Percentiles rank a stretch among this genome's conserved stretches.
Conservation (phyloP, 2,888 invertebrate genomes). For the Agonopterix subpropinquella region DNA sequence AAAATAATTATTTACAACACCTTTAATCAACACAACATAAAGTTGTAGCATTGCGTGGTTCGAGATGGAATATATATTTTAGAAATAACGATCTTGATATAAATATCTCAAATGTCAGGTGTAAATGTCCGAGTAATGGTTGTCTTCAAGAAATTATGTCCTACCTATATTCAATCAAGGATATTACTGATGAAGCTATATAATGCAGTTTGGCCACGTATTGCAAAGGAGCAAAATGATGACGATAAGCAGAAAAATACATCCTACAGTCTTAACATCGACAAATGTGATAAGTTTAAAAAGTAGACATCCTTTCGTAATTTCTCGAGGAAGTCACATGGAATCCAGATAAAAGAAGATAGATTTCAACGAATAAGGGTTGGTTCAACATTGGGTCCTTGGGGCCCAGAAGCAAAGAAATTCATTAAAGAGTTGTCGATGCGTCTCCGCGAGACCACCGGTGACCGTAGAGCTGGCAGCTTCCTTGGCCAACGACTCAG, state of each 20-base stretch:
- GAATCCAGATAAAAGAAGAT: background rate
- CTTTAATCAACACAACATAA: constrained; percentile 16
- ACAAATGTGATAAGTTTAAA: too few species aligned
- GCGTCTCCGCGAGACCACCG: too few species aligned
- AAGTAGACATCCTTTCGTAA: too few species aligned
- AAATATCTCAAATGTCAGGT: constrained; percentile 32
- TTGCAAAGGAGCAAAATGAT: too few species aligned
- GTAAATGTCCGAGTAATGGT: constrained; percentile 39
- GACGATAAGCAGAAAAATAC: too few species aligned
- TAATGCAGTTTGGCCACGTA: too few species aligned
- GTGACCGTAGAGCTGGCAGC: too few species aligned
- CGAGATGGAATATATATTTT: constrained; percentile 24
- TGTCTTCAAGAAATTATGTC: constrained; percentile 20
- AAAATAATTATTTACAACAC: constrained; percentile 7
- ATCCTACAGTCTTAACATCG: too few species aligned
- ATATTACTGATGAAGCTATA: constrained; percentile 11
- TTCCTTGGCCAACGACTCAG: too few species aligned
- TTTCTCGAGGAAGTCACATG: background rate
- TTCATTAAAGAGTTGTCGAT: too few species aligned
- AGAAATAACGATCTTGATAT: constrained; percentile 24
- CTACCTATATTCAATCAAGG: constrained; percentile 30
- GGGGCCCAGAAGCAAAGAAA: too few species aligned
- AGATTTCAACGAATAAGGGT: background rate
- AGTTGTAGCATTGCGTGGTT: constrained; percentile 15
- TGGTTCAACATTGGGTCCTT: too few species aligned